Base-by-base conservation (phyloP, 1,140 invertebrate genomes). In the Drosophila sucinea region DNA sequence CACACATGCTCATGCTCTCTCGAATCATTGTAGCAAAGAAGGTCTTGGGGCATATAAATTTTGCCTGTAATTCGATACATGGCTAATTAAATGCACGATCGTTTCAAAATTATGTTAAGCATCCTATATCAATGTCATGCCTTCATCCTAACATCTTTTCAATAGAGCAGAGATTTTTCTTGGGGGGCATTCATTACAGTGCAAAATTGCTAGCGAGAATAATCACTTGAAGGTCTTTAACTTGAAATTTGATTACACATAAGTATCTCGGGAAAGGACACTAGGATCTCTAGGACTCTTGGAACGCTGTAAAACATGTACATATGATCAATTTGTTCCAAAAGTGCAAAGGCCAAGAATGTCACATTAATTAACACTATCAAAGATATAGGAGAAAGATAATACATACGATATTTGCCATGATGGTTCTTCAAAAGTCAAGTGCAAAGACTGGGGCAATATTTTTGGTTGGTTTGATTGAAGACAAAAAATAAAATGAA, bases 1-100 rank as follows among this genome's bases (percentile, higher is more conserved):
- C 61, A 85, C 82, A 86, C 81, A 74, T 81, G 81, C 74, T 60
- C 51, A 17, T 47, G 41, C 38, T 7, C 11, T 23, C 17, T 23
- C 17, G 17, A 0, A 73, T 56, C 57, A 73, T 56, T 60, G 66
- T 25, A 23, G 44, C 44, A 47, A 47, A 47, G 44, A 47, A 47
- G 44, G 44, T 47, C 44, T 47, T 47, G 44, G 7, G 17, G 17
- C 44, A 51, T 51, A 51, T 51, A 51, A 51, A 27, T 51, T 51
- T 51, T 51, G 6, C 10, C 3, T 10, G 44, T 51, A 51, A 51
- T 51, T 51, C 23, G 7, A 51, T 51, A 25, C 7, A 27, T 51
- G 44, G 23, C 23, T 51, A 51, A 51, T 51, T 51, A 51, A 51
- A 51, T 51, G 44, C 44, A 51, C 44, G 44, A 51, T 51, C 44